Evolutionary conservation across 2,888 invertebrate genomes (phyloP), one percentile per base, ranked within the genome.

Genomic region (Troides aeacus): DNA sequence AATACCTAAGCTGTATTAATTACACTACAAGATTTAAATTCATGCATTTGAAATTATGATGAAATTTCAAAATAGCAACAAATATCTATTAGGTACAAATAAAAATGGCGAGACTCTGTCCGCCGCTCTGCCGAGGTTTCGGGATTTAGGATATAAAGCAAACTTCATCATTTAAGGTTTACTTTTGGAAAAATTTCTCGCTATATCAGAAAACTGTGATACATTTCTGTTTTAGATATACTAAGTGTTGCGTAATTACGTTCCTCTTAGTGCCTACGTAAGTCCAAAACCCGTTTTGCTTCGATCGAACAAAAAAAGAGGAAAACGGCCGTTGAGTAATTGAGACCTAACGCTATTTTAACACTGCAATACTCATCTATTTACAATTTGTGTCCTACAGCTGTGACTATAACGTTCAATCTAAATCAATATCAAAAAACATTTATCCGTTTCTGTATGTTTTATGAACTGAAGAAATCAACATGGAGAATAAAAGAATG

Each of bases 251-350:
- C 64, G 60, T 57, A 64, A 68, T 63, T 57, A 30, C 42, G 36
- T 64, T 64, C 58, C 50, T 63, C 63, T 64, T 60, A 64, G 64
- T 64, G 59, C 64, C 63, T 64, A 68, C 59, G 63, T 68, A 50
- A 69, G 57, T 61, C 57, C 58, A 69, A 30, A 69, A 69, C 69
- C 64, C 60, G 69, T 69, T 69, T 64, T 56, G 69, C 64, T 56
- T 56, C 56, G 61, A 56, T 59, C 24, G 66, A 66, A 62, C 62
- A 71, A 74, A 50, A 50, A 50, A 73, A 73, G 67, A 72, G 71
- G 72, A 74, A 75, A 74, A 72, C 70, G 60, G n/a, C 60, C 71
- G 70, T 73, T 74, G 76, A 77, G 74, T 76, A 76, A 77, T 74
- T 53, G 50, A 68, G 53, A 63, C 36, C 58, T 68, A 53, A 60